A percentile compares a stretch with the other conserved stretches of the same genome.
These are phyloP conservation scores for Centruroides vittatus DNA, from an alignment of 1,140 invertebrate genomes.

Conservation along the genomic window DNA sequence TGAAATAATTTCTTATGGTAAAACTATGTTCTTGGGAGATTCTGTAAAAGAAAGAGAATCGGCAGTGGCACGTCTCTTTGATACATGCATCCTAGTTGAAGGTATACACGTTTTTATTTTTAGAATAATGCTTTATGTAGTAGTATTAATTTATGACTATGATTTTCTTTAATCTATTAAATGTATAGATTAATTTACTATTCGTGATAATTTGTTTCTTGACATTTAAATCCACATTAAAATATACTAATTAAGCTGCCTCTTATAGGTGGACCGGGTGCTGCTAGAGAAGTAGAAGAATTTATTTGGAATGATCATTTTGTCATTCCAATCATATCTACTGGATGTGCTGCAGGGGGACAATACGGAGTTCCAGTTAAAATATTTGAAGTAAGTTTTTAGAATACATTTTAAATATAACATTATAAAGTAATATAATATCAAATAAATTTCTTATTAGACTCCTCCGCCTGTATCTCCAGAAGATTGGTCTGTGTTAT, in stretches of 20 bases:
- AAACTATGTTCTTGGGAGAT: constrained; percentile 26
- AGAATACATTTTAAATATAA: too few relatives aligned
- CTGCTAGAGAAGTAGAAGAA: constrained; percentile 28
- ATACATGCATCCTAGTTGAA: constrained; percentile 28
- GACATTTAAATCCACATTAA: too few relatives aligned
- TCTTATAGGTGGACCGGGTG: constrained; percentile 26
- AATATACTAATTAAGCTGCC: constrained; percentile 23
- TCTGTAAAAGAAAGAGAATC: constrained; percentile 25
- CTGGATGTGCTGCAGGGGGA: constrained; percentile 26
- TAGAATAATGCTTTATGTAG: too few relatives aligned
- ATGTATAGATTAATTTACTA: constrained; percentile 2
- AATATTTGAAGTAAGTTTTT: constrained; percentile 23
- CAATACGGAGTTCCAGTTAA: constrained; percentile 24
- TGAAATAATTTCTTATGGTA: constrained; percentile 22
- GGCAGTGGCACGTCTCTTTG: constrained; percentile 24
- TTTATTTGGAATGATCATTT: constrained; percentile 32
- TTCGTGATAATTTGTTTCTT: too few relatives aligned
- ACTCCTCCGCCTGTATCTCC: constrained; percentile 20
- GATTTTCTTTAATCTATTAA: too few relatives aligned
- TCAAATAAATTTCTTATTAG: too few relatives aligned
- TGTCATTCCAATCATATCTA: constrained; percentile 28
- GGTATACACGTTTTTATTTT: constrained; percentile 13
- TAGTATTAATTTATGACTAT: too few relatives aligned
- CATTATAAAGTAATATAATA: too few relatives aligned
- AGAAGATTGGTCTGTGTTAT: constrained; percentile 24